Evolutionary conservation across 2,797 vertebrate genomes (phyloP).

Genomic region (Notamacropus eugenii): DNA sequence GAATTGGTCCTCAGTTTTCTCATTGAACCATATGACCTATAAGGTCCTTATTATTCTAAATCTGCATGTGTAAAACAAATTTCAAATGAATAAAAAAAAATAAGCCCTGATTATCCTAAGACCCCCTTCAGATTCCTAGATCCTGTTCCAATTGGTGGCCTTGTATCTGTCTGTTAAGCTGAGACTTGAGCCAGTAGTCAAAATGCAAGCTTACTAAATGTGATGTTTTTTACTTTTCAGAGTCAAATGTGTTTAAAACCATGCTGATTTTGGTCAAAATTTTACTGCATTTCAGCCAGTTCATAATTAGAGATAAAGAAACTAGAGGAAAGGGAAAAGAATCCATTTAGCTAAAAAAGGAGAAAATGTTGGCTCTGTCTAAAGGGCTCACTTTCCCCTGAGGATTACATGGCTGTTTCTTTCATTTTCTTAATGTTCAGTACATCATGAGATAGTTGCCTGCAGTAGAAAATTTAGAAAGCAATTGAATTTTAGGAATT

Average conservation of each 20-base stretch:
- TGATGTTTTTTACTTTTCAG: constrained; percentile 21
- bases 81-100: not conserved
- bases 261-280: constrained; percentile 52
- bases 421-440: constrained; percentile 60
- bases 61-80: not conserved
- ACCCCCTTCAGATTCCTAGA: not conserved
- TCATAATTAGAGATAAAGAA: constrained; percentile 66
- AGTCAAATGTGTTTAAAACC: constrained; percentile 36
- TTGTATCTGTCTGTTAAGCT: accelerated
- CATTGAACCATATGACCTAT: not conserved
- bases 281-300: constrained; percentile 40
- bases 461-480: constrained; percentile 66
- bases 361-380: constrained; percentile 31
- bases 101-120: no score
- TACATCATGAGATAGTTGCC: constrained; percentile 58
- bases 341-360: constrained; percentile 49
- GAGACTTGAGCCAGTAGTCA: constrained; percentile 3
- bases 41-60: not conserved
- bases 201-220: constrained; percentile 41
- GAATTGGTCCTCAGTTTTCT: not conserved
- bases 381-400: constrained; percentile 47
- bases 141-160: not conserved
- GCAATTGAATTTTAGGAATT: constrained; percentile 68
- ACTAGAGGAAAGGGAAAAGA: constrained; percentile 43
- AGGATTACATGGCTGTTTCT: constrained; percentile 43